These are phyloP conservation scores for Clarias magur DNA, from an alignment of 2,113 vertebrate species.

Conservation along the genomic window DNA sequence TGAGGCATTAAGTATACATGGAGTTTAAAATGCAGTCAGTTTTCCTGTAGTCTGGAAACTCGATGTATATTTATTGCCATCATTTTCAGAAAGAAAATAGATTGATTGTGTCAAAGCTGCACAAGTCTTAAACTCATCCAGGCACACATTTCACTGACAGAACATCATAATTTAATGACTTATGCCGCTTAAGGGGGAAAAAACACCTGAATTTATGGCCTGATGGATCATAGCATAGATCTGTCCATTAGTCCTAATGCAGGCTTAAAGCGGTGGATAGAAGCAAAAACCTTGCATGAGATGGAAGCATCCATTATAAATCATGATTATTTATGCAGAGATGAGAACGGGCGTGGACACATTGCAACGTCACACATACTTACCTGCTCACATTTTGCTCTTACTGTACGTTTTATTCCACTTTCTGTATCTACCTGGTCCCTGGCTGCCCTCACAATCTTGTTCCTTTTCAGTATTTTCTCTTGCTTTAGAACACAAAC, in stretches of 20 bases:
- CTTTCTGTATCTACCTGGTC: not conserved
- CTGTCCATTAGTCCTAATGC: constrained; percentile 11
- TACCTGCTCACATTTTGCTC: not conserved
- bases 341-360: constrained; percentile 15
- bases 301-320: constrained; percentile 1
- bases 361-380: not conserved
- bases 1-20: not conserved
- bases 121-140: constrained; percentile 18
- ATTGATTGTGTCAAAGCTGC: not conserved
- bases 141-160: constrained; percentile 14
- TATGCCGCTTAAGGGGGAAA: not conserved
- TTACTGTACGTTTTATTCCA: not conserved
- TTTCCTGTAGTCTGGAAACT: not conserved
- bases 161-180: constrained; percentile 16
- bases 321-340: constrained; percentile 5
- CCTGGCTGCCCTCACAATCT: not conserved
- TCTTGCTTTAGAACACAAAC: not conserved
- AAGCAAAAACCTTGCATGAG: not conserved
- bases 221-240: not conserved
- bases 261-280: constrained; percentile 5
- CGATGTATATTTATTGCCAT: not conserved
- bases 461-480: not conserved
- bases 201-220: constrained; percentile 27
- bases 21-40: not conserved
- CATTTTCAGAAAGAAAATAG: not conserved